phyloP scores from a whole-genome alignment of 2,113 vertebrate species.

The Malurus melanocephalus region DNA sequence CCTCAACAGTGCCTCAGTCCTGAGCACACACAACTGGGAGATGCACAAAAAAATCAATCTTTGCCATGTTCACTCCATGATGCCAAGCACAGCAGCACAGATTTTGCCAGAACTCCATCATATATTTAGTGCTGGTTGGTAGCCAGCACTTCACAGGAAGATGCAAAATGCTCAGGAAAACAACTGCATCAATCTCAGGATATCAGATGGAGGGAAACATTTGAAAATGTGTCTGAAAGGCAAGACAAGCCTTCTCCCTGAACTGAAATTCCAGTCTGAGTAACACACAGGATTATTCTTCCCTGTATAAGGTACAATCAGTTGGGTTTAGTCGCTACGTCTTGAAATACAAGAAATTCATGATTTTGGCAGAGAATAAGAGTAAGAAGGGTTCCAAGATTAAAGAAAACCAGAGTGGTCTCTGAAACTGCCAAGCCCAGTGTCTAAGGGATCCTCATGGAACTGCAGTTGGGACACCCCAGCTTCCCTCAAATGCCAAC shows the following conservation, averaged over 20 bases:
- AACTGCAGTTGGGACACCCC: neutral
- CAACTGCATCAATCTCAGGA: neutral
- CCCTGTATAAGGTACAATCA: accelerated
- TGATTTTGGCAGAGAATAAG: neutral
- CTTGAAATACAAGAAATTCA: neutral
- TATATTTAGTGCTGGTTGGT: neutral
- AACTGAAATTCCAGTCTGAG: neutral
- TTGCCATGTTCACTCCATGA: accelerated
- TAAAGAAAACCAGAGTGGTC: neutral
- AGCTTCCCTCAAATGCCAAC: neutral
- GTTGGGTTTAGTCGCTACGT: neutral
- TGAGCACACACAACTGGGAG: accelerated
- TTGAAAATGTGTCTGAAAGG: neutral
- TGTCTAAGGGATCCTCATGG: too few relatives aligned
- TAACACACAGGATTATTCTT: neutral
- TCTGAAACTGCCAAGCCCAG: neutral
- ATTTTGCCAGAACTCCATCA: neutral
- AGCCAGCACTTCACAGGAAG: neutral
- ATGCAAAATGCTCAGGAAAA: neutral
- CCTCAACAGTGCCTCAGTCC: neutral
- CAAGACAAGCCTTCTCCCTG: neutral
- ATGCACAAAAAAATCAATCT: neutral
- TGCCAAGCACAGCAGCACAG: neutral
- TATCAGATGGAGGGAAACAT: neutral
- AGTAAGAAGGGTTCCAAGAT: neutral